Percentiles rank a stretch among this genome's conserved stretches.
These are phyloP conservation scores for Stomorhina lunata DNA, from an alignment of 2,888 invertebrate genomes.

Conservation along the genomic window DNA sequence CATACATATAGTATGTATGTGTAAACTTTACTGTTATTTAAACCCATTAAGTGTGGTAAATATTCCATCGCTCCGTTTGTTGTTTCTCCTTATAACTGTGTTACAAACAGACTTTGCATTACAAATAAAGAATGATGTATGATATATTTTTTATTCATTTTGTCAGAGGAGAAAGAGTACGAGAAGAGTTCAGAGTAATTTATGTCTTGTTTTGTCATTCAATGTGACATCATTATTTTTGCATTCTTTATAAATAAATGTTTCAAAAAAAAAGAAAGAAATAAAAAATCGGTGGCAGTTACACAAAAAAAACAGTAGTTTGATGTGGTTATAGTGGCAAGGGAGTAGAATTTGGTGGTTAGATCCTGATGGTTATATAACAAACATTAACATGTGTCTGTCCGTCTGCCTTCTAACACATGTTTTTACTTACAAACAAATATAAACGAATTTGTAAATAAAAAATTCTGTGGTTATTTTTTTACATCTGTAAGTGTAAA, in stretches of 20 bases:
- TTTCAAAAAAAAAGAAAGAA: no score
- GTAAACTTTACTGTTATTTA: slow-evolving; percentile 29
- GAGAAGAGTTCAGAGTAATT: slow-evolving; percentile 25
- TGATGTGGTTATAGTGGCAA: neutral
- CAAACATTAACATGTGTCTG: neutral
- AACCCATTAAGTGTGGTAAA: slow-evolving; percentile 57
- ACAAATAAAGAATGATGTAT: slow-evolving; percentile 6
- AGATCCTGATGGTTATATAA: slow-evolving; percentile 20
- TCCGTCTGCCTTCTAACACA: neutral
- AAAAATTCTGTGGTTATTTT: slow-evolving; percentile 20
- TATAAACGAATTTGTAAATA: slow-evolving; percentile 1
- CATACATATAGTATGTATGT: no score
- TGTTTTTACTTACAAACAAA: neutral
- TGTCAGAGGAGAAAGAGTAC: neutral
- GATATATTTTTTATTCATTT: neutral
- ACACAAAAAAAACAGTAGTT: slow-evolving; percentile 5
- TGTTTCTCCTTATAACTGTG: slow-evolving; percentile 16
- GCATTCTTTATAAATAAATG: slow-evolving; percentile 55
- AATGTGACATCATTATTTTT: slow-evolving; percentile 70
- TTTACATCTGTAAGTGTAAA: neutral
- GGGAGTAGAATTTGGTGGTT: neutral
- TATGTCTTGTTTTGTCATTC: slow-evolving; percentile 66
- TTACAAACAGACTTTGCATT: slow-evolving; percentile 1
- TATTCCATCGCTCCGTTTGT: slow-evolving; percentile 8
- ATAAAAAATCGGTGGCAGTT: no score